A percentile compares a stretch with the other conserved stretches of the same genome.
Conservation (phyloP, 2,888 invertebrate species). For the Phrixothrix hirtus region DNA sequence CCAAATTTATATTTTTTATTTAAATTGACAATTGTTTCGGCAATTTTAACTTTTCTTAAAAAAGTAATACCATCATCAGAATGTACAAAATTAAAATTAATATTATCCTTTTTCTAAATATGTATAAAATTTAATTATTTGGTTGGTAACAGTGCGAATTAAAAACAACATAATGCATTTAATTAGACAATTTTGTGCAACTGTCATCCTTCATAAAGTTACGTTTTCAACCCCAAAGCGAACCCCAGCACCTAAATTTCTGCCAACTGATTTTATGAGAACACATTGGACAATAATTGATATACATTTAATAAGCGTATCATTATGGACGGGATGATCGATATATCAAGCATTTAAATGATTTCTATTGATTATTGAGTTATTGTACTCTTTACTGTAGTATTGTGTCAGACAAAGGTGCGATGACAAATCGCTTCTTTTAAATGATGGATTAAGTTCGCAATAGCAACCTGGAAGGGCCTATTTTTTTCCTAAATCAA, state of each 20-base stretch:
- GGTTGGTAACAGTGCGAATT: too few species aligned
- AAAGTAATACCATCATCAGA: too few species aligned
- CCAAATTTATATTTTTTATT: too few species aligned
- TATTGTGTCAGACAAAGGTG: constrained; percentile 23
- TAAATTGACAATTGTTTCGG: too few species aligned
- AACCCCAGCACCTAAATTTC: neutral
- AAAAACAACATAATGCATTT: neutral
- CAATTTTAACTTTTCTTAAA: too few species aligned
- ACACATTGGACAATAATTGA: constrained; percentile 31
- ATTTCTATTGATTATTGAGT: constrained; percentile 27
- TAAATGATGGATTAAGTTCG: constrained; percentile 22
- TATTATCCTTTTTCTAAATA: too few species aligned
- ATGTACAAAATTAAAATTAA: too few species aligned
- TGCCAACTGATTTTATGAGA: too few species aligned
- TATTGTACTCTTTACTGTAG: constrained; percentile 20
- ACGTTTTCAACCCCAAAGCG: neutral
- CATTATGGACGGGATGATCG: constrained; percentile 26
- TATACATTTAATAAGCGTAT: constrained; percentile 35
- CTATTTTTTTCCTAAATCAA: constrained; percentile 9
- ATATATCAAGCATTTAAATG: constrained; percentile 20
- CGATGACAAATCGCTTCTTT: constrained; percentile 34
- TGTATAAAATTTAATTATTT: too few species aligned
- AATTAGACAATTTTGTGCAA: neutral
- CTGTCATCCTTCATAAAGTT: neutral
- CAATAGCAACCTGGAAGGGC: constrained; percentile 7